Evolutionary conservation across 2,888 invertebrate species (phyloP), one percentile per base, ranked within the genome.

Genomic region (Eupithecia insigniata): DNA sequence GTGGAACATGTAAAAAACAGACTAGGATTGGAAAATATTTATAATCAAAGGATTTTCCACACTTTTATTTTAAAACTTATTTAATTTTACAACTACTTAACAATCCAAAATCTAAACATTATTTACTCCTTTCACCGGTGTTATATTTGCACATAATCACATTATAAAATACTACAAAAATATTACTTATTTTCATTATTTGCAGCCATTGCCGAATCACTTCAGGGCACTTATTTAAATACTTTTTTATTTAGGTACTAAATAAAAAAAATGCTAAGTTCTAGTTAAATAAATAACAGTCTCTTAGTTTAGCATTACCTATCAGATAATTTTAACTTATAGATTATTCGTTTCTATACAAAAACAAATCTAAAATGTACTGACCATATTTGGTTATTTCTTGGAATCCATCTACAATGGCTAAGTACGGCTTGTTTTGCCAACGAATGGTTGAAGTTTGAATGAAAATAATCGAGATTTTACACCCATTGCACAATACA

Each of bases 281-380:
- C 32, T 65, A 70, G 16, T 30, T 36, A 51, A 71, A 73, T 73
- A 73, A 73, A 68, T 73, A 73, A 70, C 73, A 73, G 68, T 73
- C 73, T 71, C 64, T 62, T 46, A 34, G 12, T 28, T 26, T 66
- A 65, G 58, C 39, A 69, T 62, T 26, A n/a, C n/a, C n/a, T n/a
- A 18, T n/a, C 55, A 51, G 36, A 64, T 46, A 67, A 36, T 8
- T 58, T 43, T 34, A 51, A 30, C 10, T 46, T 60, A 7, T 62
- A 30, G 12, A 55, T 22, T 22, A 46, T 51, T 22, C 22, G 10
- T 55, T 22, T 51, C 22, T 26, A 55, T 14, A 26, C 22, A 55
- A 26, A 26, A 26, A 18, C 7, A 51, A 10, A 14, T 58, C 22
- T 22, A 10, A 58, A 58, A 58, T 2, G 1, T 7, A 43, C n/a